Conservation (phyloP, 2,888 invertebrate genomes). For the Bruchidius siliquastri region DNA sequence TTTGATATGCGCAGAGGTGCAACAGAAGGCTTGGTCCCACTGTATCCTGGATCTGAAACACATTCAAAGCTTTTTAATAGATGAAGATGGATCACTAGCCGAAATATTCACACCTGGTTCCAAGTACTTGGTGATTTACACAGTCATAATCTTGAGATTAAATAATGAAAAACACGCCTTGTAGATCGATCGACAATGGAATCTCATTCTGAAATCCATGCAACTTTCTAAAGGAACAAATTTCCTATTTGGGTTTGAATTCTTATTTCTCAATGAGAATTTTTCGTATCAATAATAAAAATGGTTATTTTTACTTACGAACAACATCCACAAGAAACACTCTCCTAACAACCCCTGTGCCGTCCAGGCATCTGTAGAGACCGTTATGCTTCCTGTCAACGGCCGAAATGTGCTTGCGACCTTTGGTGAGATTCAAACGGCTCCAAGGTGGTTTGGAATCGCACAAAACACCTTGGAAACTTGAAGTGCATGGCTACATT, state of each 20-base stretch:
- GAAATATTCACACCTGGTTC: too few species aligned
- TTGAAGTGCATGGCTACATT: slow-evolving; percentile 27
- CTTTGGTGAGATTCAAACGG: slow-evolving; percentile 23
- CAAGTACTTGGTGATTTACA: too few species aligned
- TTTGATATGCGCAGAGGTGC: slow-evolving; percentile 35
- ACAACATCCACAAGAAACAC: slow-evolving; percentile 34
- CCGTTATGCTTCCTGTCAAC: slow-evolving; percentile 32
- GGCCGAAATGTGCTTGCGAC: slow-evolving; percentile 32
- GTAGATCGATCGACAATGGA: too few species aligned
- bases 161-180: too few species aligned
- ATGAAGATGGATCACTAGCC: too few species aligned
- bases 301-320: slow-evolving; percentile 29
- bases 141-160: too few species aligned
- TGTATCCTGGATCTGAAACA: slow-evolving; percentile 30
- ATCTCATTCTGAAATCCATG: too few species aligned
- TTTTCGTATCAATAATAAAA: too few species aligned
- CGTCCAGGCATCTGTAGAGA: slow-evolving; percentile 36
- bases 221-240: too few species aligned
- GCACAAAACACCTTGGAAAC: slow-evolving; percentile 29
- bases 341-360: slow-evolving; percentile 27
- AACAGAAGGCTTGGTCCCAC: slow-evolving; percentile 33
- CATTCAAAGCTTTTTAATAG: background rate
- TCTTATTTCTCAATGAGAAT: too few species aligned
- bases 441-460: slow-evolving; percentile 22
- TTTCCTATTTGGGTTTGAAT: too few species aligned